These are phyloP conservation scores for Hirudinaria manillensis DNA, from an alignment of 2,888 invertebrate species.

Conservation along the genomic window DNA sequence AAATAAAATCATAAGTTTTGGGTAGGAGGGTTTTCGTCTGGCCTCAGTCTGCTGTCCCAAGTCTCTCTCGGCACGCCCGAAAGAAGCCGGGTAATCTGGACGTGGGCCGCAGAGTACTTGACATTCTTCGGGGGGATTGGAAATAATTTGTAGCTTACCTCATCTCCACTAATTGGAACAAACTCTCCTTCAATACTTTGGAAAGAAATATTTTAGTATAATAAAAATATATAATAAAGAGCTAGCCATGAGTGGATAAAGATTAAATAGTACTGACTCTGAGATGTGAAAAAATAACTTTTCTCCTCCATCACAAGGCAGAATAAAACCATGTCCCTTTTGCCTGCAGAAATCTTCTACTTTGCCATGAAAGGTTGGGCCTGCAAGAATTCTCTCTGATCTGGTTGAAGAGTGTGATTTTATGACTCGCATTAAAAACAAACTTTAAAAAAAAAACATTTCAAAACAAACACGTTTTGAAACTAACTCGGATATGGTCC, in stretches of 20 bases:
- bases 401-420: conserved; percentile 12
- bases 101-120: conserved; percentile 78
- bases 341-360: conserved; percentile 77
- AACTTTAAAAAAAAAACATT: neutral
- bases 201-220: conserved; percentile 32
- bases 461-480: neutral
- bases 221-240: neutral
- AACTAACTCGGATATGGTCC: conserved; percentile 28
- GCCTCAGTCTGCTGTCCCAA: conserved; percentile 61
- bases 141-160: conserved; percentile 74
- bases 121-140: conserved; percentile 82
- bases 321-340: conserved; percentile 81
- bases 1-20: too few species aligned
- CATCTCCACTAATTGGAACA: conserved; percentile 78
- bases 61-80: conserved; percentile 70
- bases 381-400: conserved; percentile 33
- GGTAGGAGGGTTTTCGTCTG: neutral
- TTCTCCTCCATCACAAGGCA: conserved; percentile 63
- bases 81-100: conserved; percentile 73
- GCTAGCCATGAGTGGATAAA: neutral
- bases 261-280: conserved; percentile 64
- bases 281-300: conserved; percentile 81
- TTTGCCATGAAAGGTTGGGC: conserved; percentile 68
- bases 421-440: neutral
- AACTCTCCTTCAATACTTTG: conserved; percentile 80